Percentiles rank a stretch among this genome's conserved stretches.
These are phyloP conservation scores for Leptopilina myrica DNA, from an alignment of 2,888 invertebrate species.

Conservation along the genomic window DNA sequence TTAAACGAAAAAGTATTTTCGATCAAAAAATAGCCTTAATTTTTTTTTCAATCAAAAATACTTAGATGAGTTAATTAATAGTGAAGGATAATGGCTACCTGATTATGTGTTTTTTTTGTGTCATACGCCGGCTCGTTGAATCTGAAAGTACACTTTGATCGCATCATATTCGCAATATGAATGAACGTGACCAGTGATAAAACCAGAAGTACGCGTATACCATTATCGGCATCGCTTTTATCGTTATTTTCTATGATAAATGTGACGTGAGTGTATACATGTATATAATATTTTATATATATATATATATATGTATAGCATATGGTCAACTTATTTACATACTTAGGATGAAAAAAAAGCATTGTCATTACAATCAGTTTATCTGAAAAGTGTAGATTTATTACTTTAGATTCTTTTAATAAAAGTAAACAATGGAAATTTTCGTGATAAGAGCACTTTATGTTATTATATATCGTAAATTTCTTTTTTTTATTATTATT, in stretches of 20 bases:
- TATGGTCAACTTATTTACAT: constrained; percentile 10
- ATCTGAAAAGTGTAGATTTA: constrained; percentile 18
- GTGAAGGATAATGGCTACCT: constrained; percentile 5
- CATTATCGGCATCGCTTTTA: constrained; percentile 38
- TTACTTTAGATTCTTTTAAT: constrained; percentile 26
- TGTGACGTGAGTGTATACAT: not conserved
- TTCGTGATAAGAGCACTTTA: not conserved
- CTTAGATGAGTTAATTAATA: not conserved
- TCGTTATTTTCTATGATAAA: constrained; percentile 35
- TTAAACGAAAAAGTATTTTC: too few species aligned
- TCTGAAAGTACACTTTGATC: constrained; percentile 31
- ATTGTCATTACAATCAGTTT: constrained; percentile 27
- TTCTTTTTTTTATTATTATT: not conserved
- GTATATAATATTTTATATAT: not conserved
- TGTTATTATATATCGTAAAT: not conserved
- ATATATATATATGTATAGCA: not conserved
- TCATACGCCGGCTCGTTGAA: not conserved
- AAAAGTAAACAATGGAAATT: constrained; percentile 19
- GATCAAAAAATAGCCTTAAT: too few species aligned
- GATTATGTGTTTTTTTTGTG: not conserved
- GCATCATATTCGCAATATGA: constrained; percentile 25
- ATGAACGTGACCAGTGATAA: constrained; percentile 36
- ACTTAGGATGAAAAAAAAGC: constrained; percentile 11
- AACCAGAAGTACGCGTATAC: constrained; percentile 25
- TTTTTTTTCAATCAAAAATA: not conserved